Evolutionary conservation across 2,797 vertebrate species (phyloP).

Genomic region (Lindbergichthys nudifrons): DNA sequence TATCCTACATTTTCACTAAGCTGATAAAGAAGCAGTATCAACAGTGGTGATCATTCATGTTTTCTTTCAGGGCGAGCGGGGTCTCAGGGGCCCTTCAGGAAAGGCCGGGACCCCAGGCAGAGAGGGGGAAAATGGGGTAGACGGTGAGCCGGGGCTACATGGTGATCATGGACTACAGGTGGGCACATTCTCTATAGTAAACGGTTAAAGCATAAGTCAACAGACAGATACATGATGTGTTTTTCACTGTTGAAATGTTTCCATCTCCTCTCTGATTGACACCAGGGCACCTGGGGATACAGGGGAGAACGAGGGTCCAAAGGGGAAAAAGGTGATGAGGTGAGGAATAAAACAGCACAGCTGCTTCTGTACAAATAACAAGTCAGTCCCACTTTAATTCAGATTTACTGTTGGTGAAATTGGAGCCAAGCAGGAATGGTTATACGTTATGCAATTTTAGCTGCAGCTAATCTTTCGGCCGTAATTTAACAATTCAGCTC

Average conservation of each 20-base stretch:
- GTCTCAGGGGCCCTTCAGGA: constrained; percentile 84
- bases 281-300: constrained; percentile 89
- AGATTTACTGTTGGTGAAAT: constrained; percentile 28
- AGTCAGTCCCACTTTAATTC: background rate
- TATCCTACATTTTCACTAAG: background rate
- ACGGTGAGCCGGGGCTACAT: constrained; percentile 82
- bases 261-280: constrained; percentile 14
- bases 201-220: background rate
- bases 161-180: constrained; percentile 87
- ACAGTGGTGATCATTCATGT: constrained; percentile 9
- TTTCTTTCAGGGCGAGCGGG: constrained; percentile 83
- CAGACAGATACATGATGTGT: background rate
- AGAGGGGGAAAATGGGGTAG: constrained; percentile 85
- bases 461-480: too few species aligned
- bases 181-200: constrained; percentile 12
- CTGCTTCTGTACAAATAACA: constrained; percentile 6
- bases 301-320: constrained; percentile 86
- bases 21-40: constrained; percentile 5
- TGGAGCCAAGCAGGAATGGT: background rate
- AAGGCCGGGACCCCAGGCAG: constrained; percentile 81
- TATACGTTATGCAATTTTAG: background rate
- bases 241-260: background rate
- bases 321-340: constrained; percentile 92
- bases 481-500: background rate
- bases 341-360: constrained; percentile 67